Evolutionary conservation across 92 coral and sea anemone species (phyloP).

Genomic region (Porites divaricata): DNA sequence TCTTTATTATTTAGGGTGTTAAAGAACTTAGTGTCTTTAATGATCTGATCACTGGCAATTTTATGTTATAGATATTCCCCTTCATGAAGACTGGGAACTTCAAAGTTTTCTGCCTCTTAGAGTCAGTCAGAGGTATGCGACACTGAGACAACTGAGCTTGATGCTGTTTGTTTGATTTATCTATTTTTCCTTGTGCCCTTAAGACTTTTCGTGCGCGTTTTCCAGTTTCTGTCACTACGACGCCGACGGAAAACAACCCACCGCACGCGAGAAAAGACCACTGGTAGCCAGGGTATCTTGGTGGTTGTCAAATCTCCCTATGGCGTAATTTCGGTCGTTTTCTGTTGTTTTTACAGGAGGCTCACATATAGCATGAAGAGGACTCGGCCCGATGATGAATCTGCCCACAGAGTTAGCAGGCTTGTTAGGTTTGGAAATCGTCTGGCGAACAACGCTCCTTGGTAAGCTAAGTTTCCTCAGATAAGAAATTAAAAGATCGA

Average conservation of each 20-base stretch:
- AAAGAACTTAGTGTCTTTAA: too few relatives aligned
- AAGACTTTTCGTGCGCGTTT: too few relatives aligned
- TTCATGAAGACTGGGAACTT: conserved; percentile 94
- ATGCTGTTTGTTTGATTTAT: not conserved
- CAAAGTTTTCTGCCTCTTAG: conserved; percentile 91
- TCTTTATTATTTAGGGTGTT: too few relatives aligned
- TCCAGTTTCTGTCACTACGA: too few relatives aligned
- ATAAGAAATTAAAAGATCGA: too few relatives aligned
- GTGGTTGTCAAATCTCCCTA: too few relatives aligned
- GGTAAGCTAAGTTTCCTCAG: conserved; percentile 49
- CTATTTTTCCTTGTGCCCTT: too few relatives aligned
- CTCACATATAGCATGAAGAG: conserved; percentile 78
- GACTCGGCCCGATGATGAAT: conserved; percentile 70
- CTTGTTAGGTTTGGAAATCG: conserved; percentile 87
- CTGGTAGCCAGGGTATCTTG: too few relatives aligned
- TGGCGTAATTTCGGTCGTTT: too few relatives aligned
- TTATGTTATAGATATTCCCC: conserved; percentile 72
- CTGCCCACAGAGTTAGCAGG: conserved; percentile 71
- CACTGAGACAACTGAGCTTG: not conserved
- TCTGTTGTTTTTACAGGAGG: conserved; percentile 53
- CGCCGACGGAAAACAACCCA: too few relatives aligned
- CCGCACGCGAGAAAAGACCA: too few relatives aligned
- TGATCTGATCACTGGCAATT: not conserved
- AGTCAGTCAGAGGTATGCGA: conserved; percentile 81
- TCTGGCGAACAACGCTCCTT: conserved; percentile 71